A percentile compares a stretch with the other conserved stretches of the same genome.
Evolutionary conservation across 2,113 vertebrate genomes (phyloP).

Genomic region (Prochilodus magdalenae): DNA sequence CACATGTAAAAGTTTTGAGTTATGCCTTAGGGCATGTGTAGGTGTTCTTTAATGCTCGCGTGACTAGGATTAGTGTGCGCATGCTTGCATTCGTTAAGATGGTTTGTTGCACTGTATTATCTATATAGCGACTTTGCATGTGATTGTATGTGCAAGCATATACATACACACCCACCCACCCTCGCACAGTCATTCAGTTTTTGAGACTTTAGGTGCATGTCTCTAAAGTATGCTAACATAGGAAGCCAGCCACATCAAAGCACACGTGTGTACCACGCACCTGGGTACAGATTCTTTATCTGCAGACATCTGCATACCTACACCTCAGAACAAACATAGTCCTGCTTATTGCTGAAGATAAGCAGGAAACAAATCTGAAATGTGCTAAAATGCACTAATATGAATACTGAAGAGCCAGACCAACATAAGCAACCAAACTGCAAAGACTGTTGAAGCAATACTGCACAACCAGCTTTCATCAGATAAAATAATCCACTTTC

Average conservation of each 20-base stretch:
- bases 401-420: too few species aligned
- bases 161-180: neutral
- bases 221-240: neutral
- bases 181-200: neutral
- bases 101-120: neutral
- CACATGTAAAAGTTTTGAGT: neutral
- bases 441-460: too few species aligned
- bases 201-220: neutral
- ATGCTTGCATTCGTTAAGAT: conserved; percentile 16
- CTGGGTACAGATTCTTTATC: neutral
- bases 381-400: too few species aligned
- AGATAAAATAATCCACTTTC: too few species aligned
- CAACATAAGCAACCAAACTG: too few species aligned
- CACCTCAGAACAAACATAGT: neutral
- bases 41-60: neutral
- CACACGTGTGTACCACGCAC: neutral
- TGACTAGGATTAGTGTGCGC: neutral
- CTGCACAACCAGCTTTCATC: too few species aligned
- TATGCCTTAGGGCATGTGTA: neutral
- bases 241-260: neutral
- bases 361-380: neutral
- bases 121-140: conserved; percentile 18
- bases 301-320: neutral
- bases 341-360: neutral
- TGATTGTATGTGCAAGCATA: neutral